Conservation (phyloP, 2,797 vertebrate species). For the Zenarchopterus dispar region DNA sequence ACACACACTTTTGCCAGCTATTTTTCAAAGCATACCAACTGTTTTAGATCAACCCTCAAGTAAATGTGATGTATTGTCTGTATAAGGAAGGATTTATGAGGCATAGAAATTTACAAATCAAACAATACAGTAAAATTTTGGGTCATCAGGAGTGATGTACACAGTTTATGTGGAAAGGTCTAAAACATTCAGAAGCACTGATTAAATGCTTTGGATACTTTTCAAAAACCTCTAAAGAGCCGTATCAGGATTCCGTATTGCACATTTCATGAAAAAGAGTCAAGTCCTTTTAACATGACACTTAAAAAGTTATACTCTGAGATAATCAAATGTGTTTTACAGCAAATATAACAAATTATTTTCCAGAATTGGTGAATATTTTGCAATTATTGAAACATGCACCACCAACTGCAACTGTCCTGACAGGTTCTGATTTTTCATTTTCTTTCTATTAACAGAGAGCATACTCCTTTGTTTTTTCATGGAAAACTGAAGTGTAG, state of each 20-base stretch:
- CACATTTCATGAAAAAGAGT: constrained; percentile 38
- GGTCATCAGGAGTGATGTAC: constrained; percentile 26
- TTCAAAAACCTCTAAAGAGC: constrained; percentile 12
- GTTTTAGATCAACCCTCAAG: constrained; percentile 36
- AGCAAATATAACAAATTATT: not conserved
- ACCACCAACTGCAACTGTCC: no score
- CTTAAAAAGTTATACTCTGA: no score
- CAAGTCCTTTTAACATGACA: constrained; percentile 17
- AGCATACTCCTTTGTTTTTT: no score
- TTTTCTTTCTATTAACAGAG: no score
- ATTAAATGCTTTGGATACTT: constrained; percentile 10
- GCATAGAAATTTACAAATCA: constrained; percentile 18
- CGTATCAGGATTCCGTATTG: constrained; percentile 31
- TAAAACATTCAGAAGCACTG: constrained; percentile 11
- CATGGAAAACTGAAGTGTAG: no score
- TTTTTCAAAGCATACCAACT: constrained; percentile 30
- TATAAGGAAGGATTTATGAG: constrained; percentile 22
- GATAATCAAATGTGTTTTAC: not conserved
- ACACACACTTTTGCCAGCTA: constrained; percentile 4
- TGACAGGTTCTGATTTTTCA: no score
- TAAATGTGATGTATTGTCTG: constrained; percentile 14
- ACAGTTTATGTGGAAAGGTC: constrained; percentile 7
- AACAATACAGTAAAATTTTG: not conserved
- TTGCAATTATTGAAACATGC: no score
- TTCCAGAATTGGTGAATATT: no score